Evolutionary conservation across 2,888 invertebrate genomes (phyloP).

Genomic region (Athripsodes cinereus): DNA sequence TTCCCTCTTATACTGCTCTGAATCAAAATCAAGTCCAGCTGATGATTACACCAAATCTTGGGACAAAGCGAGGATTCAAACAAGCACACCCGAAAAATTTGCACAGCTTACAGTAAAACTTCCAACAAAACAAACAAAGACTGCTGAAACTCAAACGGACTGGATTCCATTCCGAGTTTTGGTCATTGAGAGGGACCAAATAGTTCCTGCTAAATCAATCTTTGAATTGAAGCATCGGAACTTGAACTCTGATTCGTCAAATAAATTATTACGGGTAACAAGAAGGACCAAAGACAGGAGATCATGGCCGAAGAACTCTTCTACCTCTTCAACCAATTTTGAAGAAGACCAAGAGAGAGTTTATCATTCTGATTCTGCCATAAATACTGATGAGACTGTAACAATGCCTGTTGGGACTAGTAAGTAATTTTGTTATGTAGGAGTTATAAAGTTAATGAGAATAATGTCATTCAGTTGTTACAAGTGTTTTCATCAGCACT

Average conservation of each 20-base stretch:
- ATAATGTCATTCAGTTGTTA: too few species aligned
- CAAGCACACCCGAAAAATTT: conserved; percentile 5
- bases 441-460: too few species aligned
- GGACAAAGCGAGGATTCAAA: conserved; percentile 8
- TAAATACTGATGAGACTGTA: conserved; percentile 15
- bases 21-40: conserved; percentile 12
- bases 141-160: conserved; percentile 26
- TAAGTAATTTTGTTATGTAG: too few species aligned
- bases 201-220: conserved; percentile 18
- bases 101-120: conserved; percentile 7
- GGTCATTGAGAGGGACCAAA: conserved; percentile 21
- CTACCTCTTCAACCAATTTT: conserved; percentile 23
- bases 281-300: conserved; percentile 15
- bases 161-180: conserved; percentile 20
- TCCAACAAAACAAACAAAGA: conserved; percentile 19
- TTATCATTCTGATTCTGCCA: conserved; percentile 26
- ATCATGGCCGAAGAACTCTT: conserved; percentile 20
- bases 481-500: too few species aligned
- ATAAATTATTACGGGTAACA: conserved; percentile 12
- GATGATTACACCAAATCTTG: conserved; percentile 15
- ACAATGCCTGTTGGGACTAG: conserved; percentile 28
- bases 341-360: conserved; percentile 27
- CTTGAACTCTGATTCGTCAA: conserved; percentile 7
- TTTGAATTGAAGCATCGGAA: conserved; percentile 13
- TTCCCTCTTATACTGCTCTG: conserved; percentile 9